Evolutionary conservation across 2,888 invertebrate genomes (phyloP), one percentile per base, ranked within the genome.

Genomic region (Sclerodermus sp.): DNA sequence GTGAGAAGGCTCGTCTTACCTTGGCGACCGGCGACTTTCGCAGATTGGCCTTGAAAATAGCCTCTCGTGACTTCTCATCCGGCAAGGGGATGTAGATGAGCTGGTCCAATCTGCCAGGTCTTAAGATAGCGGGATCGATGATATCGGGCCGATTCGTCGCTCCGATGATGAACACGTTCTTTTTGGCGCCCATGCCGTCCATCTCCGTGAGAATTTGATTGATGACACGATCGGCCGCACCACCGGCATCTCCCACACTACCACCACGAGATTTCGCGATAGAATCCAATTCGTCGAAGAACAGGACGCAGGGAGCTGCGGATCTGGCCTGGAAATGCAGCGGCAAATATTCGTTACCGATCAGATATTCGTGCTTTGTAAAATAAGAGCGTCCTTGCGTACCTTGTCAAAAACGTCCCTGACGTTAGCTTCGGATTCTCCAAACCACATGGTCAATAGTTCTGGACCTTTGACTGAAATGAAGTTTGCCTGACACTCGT

Each of bases 111-210:
- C 99, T 92, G 16, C 99, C 99, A 17, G 99, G 99, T 78, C 99
- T 90, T 62, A 99, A 84, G 77, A 99, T 98, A 50, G 99, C 99
- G 50, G 98, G 94, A 84, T 99, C 99, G 79, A 99, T 99, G 73
- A 99, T 99, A 79, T 99, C 99, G 62, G 89, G 89, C 66, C 93
- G 84, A 82, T 94, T 95, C 56, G 95, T 95, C 62, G 93, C 90
- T 77, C 99, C 99, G 78, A 99, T 99, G 66, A 99, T 99, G 79
- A 99, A 99, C 16, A 99, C 99, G 79, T 99, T 99, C 81, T 99
- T 99, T 84, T 99, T 99, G 29, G 96, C 93, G 32, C 96, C 96
- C 98, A 99, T 99, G 71, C 99, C 99, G 79, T 99, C 99, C 99
- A 99, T 99, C 84, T 99, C 99, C 1, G 99, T 99, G 49, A 99